A percentile compares a stretch with the other conserved stretches of the same genome.
These are phyloP conservation scores for Amphiprion ocellaris DNA, from an alignment of 2,113 vertebrate genomes.

Conservation along the genomic window DNA sequence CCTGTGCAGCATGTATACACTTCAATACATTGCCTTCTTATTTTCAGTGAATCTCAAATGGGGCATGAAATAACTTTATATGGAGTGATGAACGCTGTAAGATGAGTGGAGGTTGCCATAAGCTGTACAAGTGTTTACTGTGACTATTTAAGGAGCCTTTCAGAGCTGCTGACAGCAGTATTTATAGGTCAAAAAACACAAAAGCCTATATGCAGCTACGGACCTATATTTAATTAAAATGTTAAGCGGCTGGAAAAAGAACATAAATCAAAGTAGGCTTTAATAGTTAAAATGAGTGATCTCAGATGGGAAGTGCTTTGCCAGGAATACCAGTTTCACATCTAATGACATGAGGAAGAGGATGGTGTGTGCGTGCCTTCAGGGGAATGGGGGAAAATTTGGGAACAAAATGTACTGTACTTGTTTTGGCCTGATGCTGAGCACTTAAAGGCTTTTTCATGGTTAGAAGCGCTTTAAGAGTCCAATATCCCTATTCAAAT, in stretches of 20 bases:
- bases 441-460: constrained; percentile 73
- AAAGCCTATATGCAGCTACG: not conserved
- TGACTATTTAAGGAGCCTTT: not conserved
- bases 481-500: constrained; percentile 68
- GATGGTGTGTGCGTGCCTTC: not conserved
- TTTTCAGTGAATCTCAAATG: constrained; percentile 1
- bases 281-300: constrained; percentile 13
- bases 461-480: constrained; percentile 73
- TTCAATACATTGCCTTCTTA: not conserved
- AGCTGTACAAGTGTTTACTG: not conserved
- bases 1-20: not conserved
- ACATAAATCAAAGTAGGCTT: not conserved
- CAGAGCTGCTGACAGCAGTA: not conserved
- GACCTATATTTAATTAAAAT: not conserved
- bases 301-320: constrained; percentile 25
- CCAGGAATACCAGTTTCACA: constrained; percentile 16
- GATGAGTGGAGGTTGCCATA: not conserved
- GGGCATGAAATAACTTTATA: not conserved
- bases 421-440: constrained; percentile 66
- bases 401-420: constrained; percentile 77
- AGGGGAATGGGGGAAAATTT: constrained; percentile 17
- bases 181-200: not conserved
- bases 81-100: not conserved
- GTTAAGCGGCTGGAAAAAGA: not conserved
- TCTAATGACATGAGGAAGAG: constrained; percentile 23